These are phyloP conservation scores for Paratrypauchen microcephalus DNA, from an alignment of 2,797 vertebrate genomes.

Conservation along the genomic window DNA sequence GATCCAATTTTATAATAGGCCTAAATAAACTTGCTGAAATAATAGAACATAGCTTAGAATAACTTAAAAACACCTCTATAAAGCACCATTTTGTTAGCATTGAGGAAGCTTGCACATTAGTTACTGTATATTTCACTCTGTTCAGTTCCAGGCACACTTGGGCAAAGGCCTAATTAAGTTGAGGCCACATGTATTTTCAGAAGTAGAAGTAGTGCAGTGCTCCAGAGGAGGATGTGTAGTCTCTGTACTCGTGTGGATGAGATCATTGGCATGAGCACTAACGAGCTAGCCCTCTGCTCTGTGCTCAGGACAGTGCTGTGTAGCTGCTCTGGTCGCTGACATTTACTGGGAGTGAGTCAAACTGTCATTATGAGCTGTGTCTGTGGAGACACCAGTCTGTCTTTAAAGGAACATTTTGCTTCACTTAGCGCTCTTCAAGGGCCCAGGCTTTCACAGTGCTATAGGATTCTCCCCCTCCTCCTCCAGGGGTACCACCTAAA, in stretches of 20 bases:
- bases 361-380: slow-evolving; percentile 33
- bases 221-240: slow-evolving; percentile 21
- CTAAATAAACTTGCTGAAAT: too few relatives aligned
- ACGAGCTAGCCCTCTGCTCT: slow-evolving; percentile 21
- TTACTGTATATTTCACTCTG: neutral
- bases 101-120: neutral
- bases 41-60: too few relatives aligned
- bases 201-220: neutral
- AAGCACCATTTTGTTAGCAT: neutral
- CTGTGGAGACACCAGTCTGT: slow-evolving; percentile 46
- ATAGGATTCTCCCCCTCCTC: slow-evolving; percentile 53
- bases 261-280: slow-evolving; percentile 30
- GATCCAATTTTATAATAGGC: too few relatives aligned
- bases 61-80: neutral
- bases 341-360: slow-evolving; percentile 26
- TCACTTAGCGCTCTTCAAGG: slow-evolving; percentile 60
- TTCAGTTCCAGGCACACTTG: neutral
- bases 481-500: slow-evolving; percentile 63
- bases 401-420: slow-evolving; percentile 68
- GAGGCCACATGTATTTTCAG: neutral
- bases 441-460: slow-evolving; percentile 46
- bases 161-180: neutral
- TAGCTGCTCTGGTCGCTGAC: slow-evolving; percentile 21
- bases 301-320: slow-evolving; percentile 21
- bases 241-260: slow-evolving; percentile 24